phyloP scores from a whole-genome alignment of 2,797 vertebrate genomes.

The Melanotaenia nigrans region DNA sequence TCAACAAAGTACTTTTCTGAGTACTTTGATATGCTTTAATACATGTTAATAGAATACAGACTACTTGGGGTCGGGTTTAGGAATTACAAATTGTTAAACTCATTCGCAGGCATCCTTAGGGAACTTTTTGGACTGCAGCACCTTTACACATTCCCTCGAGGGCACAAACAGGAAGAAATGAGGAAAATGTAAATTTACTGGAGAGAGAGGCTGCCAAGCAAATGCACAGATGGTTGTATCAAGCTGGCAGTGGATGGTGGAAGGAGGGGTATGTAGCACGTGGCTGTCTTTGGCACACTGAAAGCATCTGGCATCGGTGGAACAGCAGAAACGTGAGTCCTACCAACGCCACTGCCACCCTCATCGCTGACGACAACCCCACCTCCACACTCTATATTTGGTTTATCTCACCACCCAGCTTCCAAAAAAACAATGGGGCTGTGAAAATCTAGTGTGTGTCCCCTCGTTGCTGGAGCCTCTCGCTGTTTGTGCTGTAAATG shows the following conservation, averaged over 20 bases:
- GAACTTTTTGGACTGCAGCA: slow-evolving; percentile 57
- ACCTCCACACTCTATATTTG: slow-evolving; percentile 32
- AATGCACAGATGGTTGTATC: slow-evolving; percentile 74
- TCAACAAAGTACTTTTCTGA: slow-evolving; percentile 34
- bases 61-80: slow-evolving; percentile 48
- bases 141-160: slow-evolving; percentile 58
- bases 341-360: slow-evolving; percentile 18
- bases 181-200: slow-evolving; percentile 68
- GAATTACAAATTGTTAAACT: slow-evolving; percentile 62
- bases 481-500: slow-evolving; percentile 31
- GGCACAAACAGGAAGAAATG: slow-evolving; percentile 42
- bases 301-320: slow-evolving; percentile 71
- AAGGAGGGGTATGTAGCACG: slow-evolving; percentile 43
- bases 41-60: slow-evolving; percentile 67
- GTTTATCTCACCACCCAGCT: slow-evolving; percentile 74
- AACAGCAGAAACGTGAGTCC: slow-evolving; percentile 32
- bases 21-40: slow-evolving; percentile 53
- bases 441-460: slow-evolving; percentile 41
- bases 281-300: slow-evolving; percentile 59
- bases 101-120: slow-evolving; percentile 45
- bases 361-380: slow-evolving; percentile 17
- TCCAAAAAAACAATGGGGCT: slow-evolving; percentile 58
- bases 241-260: slow-evolving; percentile 62
- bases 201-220: slow-evolving; percentile 65
- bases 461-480: slow-evolving; percentile 18